Base-by-base conservation (phyloP, 2,113 vertebrate species). In the Suncus etruscus region DNA sequence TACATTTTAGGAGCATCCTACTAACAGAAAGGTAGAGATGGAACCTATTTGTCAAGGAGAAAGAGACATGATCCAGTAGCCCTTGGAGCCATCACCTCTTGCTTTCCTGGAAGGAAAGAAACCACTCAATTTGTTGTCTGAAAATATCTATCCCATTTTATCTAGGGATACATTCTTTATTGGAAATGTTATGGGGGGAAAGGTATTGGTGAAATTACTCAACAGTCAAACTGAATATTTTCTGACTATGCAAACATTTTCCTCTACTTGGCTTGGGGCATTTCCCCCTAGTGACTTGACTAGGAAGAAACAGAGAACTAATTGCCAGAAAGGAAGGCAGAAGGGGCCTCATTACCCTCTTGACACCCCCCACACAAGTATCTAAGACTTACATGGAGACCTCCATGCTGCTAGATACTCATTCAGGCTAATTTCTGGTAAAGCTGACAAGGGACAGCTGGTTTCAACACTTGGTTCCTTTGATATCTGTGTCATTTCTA, bases 401-500 rank as follows among this genome's bases (percentile, higher is more conserved):
- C 25, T 65, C 63, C 63, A 54, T 14, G 39, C 69, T 50, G 16
- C 70, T 27, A 32, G 11, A 73, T 61, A 27, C 80, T 78, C 4
- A 70, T 7, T 68, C 39, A 61, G 45, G 12, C 45, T 8, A 65
- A 22, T 9, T 65, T 18, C 16, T 47, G 22, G 15, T 58, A 8
- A 89, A 69, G 70, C 54, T 31, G 54, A 31, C 5, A 11, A 11
- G 15, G 24, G 25, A 16, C 12, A 39, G 3, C 45, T 51, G 15
- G 20, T 20, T 47, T 66, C 75, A 9, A 7, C 63, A 51, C 72
- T 89, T 65, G 32, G 1, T 16, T 83, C 12, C 39, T 29, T 86
- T 82, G 48, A n/a, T 25, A 83, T 91, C 39, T 76, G 29, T 82
- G 6, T n/a, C 45, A 65, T 92, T 87, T 86, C 63, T 80, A 73